Evolutionary conservation across 1,140 invertebrate genomes (phyloP), one percentile per base, ranked within the genome.

Genomic region (Heliconius himera): DNA sequence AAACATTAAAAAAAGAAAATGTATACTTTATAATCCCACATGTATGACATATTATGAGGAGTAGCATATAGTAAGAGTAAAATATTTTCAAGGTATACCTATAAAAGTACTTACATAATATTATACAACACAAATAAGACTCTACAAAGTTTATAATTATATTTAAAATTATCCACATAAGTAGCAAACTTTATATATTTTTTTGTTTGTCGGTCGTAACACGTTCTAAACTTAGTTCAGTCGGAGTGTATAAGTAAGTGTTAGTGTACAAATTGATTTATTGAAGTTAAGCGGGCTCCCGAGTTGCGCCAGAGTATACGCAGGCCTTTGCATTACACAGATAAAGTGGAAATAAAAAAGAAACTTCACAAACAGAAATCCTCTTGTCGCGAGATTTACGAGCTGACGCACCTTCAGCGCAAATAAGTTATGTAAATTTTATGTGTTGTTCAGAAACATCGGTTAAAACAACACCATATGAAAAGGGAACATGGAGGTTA

Each of bases 191-290:
- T 86, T 83, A 80, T 82, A 84, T 84, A 84, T 51, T 86, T 84
- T 85, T 83, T 84, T 87, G 85, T 88, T 80, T 22, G 83, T 84
- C 81, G 80, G 86, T 84, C 86, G 82, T 82, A 83, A 86, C 85
- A 91, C 89, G 87, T 89, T 79, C 85, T 81, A 73, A 89, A 91
- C 87, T 86, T 83, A 77, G 76, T 79, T 86, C 84, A 80, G 74
- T 83, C 84, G 82, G 85, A 91, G 89, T 89, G 89, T 91, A 91
- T 92, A 91, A 92, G 91, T 91, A 93, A 91, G 90, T 82, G 88
- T 90, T 91, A 93, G 88, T 91, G 91, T 89, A 93, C 90, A 94
- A 94, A 94, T 94, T 93, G 93, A 94, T 94, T 94, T 94, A 93
- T 94, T 91, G 89, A 94, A 94, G 93, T 94, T 93, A 90, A 91